Evolutionary conservation across 2,113 vertebrate genomes (phyloP), one percentile per base, ranked within the genome.

Genomic region (Grallaria varia): DNA sequence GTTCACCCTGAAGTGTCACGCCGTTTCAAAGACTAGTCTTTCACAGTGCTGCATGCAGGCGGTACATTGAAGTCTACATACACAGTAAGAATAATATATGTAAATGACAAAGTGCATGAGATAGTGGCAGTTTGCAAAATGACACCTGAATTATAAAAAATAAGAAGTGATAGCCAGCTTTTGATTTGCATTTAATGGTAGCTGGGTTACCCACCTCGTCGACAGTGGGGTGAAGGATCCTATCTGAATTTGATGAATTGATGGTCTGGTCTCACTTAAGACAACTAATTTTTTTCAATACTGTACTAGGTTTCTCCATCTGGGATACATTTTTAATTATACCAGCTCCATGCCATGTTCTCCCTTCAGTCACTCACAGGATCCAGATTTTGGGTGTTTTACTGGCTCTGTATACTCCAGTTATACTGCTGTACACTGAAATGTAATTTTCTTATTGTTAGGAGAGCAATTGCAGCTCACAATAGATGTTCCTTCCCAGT

Each of bases 1-100:
- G 37, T 74, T 96, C 71, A 62, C 71, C 58, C 78, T 89, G 84
- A 91, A 93, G 69, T 77, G 81, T 76, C 91, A 69, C 0, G 6
- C 74, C 40, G 44, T 85, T 96, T 96, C 69, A 76, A 89, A 91
- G 84, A 45, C 84, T 90, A 93, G 58, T 49, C 78, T 83, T 87
- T 83, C 71, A 62, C 63, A 31, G 40, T n/a, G 71, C 59, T 66
- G 42, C 19, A 1, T 16, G 18, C 23, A 23, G 44, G 47, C 60
- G 77, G 33, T 67, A 45, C 45, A 3, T 1, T 55, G 89, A 75
- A 95, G n/a, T 72, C 58, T 89, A 11, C 12, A 15, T 37, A 23
- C 14, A 5, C 21, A 19, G 27, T 30, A 30, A 79, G 47, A 49
- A 24, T 79, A 73, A 52, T 69, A 24, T 28, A 47, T 13, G 2